A percentile compares a stretch with the other conserved stretches of the same genome.
phyloP scores from a whole-genome alignment of 2,797 vertebrate genomes.

The Parambassis ranga region DNA sequence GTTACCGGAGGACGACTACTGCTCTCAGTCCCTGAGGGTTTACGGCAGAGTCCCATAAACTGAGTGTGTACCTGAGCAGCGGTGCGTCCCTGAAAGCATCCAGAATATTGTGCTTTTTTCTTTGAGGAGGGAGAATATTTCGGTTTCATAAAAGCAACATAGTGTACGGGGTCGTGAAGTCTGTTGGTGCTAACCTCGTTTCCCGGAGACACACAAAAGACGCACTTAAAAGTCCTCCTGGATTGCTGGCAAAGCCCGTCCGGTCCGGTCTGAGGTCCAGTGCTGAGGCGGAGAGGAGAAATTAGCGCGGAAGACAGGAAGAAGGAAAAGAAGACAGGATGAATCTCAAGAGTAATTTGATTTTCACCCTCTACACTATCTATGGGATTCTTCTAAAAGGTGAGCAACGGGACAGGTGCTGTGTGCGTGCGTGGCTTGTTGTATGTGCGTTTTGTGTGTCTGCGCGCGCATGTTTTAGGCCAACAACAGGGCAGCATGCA shows the following conservation, averaged over 20 bases:
- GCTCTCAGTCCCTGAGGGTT: conserved; percentile 7
- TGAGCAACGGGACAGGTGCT: conserved; percentile 49
- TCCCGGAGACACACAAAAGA: conserved; percentile 30
- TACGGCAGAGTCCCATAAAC: conserved; percentile 18
- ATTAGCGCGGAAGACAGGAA: conserved; percentile 40
- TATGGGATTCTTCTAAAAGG: conserved; percentile 79
- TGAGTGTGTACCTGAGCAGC: not conserved
- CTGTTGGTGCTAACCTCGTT: conserved; percentile 15
- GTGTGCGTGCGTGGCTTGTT: conserved; percentile 1
- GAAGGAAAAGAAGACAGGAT: conserved; percentile 60
- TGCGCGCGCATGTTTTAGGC: conserved; percentile 11
- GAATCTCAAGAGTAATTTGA: conserved; percentile 72
- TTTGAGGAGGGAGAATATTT: conserved; percentile 13
- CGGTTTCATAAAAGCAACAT: conserved; percentile 3
- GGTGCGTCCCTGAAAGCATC: conserved; percentile 5
- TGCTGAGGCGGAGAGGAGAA: conserved; percentile 55
- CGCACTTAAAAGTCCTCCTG: conserved; percentile 58
- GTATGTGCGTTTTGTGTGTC: not conserved
- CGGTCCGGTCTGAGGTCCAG: conserved; percentile 55
- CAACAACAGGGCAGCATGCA: conserved; percentile 28
- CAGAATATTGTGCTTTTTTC: not conserved
- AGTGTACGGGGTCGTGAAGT: conserved; percentile 35
- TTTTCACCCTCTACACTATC: conserved; percentile 77
- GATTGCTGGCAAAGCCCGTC: conserved; percentile 54
- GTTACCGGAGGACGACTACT: conserved; percentile 32